Conservation (phyloP, 2,797 vertebrate species). For the Eospalax fontanierii region DNA sequence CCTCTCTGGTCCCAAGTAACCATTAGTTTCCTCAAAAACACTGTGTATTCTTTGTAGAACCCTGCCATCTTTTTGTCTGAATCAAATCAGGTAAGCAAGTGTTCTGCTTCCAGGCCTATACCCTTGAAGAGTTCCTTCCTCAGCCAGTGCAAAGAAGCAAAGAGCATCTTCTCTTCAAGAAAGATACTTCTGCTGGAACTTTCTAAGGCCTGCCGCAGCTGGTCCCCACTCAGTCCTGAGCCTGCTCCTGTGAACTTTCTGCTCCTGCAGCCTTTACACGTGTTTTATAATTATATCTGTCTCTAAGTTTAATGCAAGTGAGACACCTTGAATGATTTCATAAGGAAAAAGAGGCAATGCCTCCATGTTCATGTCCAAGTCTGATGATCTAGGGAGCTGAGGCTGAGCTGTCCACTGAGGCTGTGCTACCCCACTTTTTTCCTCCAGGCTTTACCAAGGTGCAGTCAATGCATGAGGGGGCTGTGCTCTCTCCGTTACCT, state of each 20-base stretch:
- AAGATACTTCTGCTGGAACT: neutral
- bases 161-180: neutral
- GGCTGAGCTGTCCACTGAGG: no score
- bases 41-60: neutral
- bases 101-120: neutral
- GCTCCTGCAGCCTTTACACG: neutral
- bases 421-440: neutral
- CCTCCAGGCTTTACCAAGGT: neutral
- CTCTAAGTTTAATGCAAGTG: neutral
- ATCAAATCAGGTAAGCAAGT: neutral
- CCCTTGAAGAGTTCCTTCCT: neutral
- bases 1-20: constrained; percentile 24
- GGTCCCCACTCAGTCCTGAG: neutral
- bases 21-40: neutral
- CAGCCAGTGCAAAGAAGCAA: neutral
- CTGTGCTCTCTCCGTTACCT: neutral
- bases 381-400: neutral
- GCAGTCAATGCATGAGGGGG: neutral
- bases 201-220: neutral
- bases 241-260: constrained; percentile 7
- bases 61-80: neutral
- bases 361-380: neutral
- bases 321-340: neutral
- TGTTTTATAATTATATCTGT: neutral
- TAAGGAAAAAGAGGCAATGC: neutral